Percentiles rank a stretch among this genome's conserved stretches.
phyloP scores from a whole-genome alignment of 2,797 vertebrate genomes.

The Cynodonichthys magdalenae region DNA sequence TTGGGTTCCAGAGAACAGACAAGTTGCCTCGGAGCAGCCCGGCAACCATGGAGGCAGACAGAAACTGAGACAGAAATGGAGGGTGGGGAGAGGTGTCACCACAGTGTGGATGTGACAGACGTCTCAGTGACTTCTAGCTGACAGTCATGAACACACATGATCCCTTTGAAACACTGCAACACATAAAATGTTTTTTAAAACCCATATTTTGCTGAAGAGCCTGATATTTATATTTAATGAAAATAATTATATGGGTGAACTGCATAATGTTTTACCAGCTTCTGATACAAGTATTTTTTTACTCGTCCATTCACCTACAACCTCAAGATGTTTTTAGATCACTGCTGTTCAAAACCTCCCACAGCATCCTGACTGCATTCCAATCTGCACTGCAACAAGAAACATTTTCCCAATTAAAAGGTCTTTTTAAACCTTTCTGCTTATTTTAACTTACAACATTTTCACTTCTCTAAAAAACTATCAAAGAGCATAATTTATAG shows the following conservation, averaged over 20 bases:
- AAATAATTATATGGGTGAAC: neutral
- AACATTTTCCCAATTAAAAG: too few species aligned
- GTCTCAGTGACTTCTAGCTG: conserved; percentile 18
- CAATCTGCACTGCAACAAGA: neutral
- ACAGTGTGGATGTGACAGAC: conserved; percentile 27
- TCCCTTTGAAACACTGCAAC: neutral
- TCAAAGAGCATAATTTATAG: too few species aligned
- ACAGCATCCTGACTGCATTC: neutral
- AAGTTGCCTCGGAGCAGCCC: conserved; percentile 53
- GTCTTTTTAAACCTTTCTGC: too few species aligned
- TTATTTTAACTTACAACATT: too few species aligned
- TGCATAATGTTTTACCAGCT: conserved; percentile 2
- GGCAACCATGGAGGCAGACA: conserved; percentile 33
- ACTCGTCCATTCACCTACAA: neutral
- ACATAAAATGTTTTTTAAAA: neutral
- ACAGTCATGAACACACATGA: conserved; percentile 1
- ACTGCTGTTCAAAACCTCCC: neutral
- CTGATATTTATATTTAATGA: neutral
- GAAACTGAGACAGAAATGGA: conserved; percentile 19
- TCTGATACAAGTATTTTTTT: neutral
- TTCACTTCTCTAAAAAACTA: too few species aligned
- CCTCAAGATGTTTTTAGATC: neutral
- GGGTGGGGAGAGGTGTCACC: neutral
- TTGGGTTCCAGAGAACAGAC: conserved; percentile 47
- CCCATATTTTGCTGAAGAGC: neutral